These are phyloP conservation scores for Fistularia tabacaria DNA, from an alignment of 2,797 vertebrate species.

Conservation along the genomic window DNA sequence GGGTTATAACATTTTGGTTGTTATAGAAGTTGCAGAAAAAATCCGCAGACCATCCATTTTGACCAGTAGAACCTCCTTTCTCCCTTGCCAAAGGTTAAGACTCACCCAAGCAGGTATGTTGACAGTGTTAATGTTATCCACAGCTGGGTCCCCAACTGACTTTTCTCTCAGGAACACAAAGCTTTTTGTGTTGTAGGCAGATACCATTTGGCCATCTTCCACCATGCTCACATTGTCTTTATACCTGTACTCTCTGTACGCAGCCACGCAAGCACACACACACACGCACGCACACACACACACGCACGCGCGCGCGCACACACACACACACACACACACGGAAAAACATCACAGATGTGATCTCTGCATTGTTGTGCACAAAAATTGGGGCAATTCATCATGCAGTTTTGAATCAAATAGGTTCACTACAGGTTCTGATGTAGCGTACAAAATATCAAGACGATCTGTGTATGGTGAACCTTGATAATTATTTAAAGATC, in stretches of 20 bases:
- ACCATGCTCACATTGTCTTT: conserved; percentile 75
- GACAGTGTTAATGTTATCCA: conserved; percentile 70
- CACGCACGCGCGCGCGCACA: too few relatives aligned
- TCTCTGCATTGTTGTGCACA: too few relatives aligned
- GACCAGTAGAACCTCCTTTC: conserved; percentile 7
- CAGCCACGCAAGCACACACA: conserved; percentile 6
- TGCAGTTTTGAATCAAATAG: neutral
- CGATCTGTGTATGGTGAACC: conserved; percentile 17
- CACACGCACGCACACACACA: too few relatives aligned
- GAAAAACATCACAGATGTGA: too few relatives aligned
- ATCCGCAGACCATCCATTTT: conserved; percentile 9
- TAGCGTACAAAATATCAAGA: too few relatives aligned
- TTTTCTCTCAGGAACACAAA: conserved; percentile 74
- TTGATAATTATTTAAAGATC: conserved; percentile 52
- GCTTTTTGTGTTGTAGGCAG: conserved; percentile 69
- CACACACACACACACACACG: too few relatives aligned
- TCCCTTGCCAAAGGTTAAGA: conserved; percentile 9
- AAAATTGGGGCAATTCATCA: too few relatives aligned
- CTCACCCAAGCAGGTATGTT: conserved; percentile 79
- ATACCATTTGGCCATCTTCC: conserved; percentile 65
- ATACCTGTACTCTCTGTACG: conserved; percentile 75
- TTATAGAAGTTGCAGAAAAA: neutral
- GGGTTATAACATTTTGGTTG: too few relatives aligned
- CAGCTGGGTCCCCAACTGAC: conserved; percentile 73
- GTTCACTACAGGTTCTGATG: neutral